These are phyloP conservation scores for Drosophila sucinea DNA, from an alignment of 1,140 invertebrate genomes.

Conservation along the genomic window DNA sequence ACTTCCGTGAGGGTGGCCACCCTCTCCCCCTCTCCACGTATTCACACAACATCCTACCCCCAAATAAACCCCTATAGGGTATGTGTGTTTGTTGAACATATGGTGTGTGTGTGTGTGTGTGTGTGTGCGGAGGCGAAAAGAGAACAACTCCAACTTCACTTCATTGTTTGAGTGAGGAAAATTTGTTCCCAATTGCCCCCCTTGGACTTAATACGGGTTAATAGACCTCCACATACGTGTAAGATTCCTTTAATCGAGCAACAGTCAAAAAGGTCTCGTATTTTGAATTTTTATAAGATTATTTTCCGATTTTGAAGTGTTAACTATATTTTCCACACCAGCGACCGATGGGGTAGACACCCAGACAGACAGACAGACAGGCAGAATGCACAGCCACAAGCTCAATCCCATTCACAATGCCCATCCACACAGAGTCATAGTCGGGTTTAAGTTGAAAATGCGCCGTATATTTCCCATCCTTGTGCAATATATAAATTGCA, in stretches of 20 bases:
- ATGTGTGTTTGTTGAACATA: slow-evolving; percentile 4
- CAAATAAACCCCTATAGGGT: slow-evolving; percentile 7
- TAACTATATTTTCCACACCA: slow-evolving; percentile 18
- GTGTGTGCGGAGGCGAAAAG: not conserved
- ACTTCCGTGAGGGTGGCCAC: slow-evolving; percentile 1
- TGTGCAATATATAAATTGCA: slow-evolving; percentile 1
- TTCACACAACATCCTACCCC: not conserved
- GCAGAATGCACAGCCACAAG: not conserved
- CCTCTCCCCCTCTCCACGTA: not conserved
- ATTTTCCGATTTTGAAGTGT: slow-evolving; percentile 11
- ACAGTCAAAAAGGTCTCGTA: not conserved
- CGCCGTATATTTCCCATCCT: slow-evolving; percentile 15
- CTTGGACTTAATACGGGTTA: slow-evolving; percentile 7
- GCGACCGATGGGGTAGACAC: not conserved
- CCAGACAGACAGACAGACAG: not conserved
- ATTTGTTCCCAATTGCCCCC: not conserved
- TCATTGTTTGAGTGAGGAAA: not conserved
- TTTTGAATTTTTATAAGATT: slow-evolving; percentile 11
- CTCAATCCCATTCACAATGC: not conserved
- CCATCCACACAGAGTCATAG: not conserved
- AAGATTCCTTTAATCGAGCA: not conserved
- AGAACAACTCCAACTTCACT: slow-evolving; percentile 5
- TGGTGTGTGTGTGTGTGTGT: not conserved
- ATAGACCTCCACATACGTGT: not conserved
- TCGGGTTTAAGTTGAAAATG: slow-evolving; percentile 12